Evolutionary conservation across 2,888 invertebrate genomes (phyloP), one percentile per base, ranked within the genome.

Genomic region (Idaea dimidiata): DNA sequence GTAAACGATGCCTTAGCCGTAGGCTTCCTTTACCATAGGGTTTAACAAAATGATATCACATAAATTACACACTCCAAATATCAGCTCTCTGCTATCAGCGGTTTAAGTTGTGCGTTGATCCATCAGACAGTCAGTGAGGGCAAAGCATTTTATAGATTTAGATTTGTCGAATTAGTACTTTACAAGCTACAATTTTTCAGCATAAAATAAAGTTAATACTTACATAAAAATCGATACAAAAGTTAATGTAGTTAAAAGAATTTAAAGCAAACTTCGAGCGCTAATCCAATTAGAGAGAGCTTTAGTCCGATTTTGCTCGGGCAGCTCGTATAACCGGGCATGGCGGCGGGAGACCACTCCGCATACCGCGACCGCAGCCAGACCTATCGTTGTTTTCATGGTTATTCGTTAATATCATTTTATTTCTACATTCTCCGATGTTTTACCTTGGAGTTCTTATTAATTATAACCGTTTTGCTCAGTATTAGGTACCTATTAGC

Each of bases 261-360:
- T 83, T 75, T 79, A 75, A 77, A 73, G 78, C 73, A 72, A 84
- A 86, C 81, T 87, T 81, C 75, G 80, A 76, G 79, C 88, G 88
- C 86, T 87, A 88, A 89, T 88, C 86, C 85, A 88, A 88, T 88
- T 87, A 88, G 80, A 74, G 74, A 65, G 69, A 55, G 54, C 17
- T 65, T 66, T 65, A 64, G 66, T 62, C 64, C 55, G 59, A 65
- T 67, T n/a, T 16, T n/a, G 17, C 16, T 55, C 24, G 54, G 16
- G 16, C 54, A 16, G 54, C 8, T n/a, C 16, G 54, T 7, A 68
- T 67, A 72, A 71, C 70, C 70, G 57, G 64, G 63, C 63, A 58
- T 58, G 64, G 65, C 66, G 70, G 69, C 64, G 64, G 66, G 66
- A 66, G 72, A 72, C 69, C 74, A 71, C 66, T 71, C 72, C 61